Evolutionary conservation across 2,797 vertebrate species (phyloP), one percentile per base, ranked within the genome.

Genomic region (Platyrinchus mystaceus): DNA sequence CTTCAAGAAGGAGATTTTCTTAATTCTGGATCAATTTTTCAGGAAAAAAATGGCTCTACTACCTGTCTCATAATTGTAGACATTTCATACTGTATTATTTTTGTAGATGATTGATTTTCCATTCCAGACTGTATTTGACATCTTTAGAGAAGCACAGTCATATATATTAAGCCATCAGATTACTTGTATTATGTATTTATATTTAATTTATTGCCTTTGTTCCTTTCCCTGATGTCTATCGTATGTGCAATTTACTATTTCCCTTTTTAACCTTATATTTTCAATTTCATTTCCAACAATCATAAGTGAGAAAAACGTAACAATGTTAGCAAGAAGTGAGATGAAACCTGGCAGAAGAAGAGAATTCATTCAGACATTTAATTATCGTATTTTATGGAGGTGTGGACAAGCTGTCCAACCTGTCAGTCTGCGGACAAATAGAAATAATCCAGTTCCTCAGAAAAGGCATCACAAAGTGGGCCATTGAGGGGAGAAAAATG

Each of bases 271-370:
- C 26, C 6, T 66, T 41, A 8, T 56, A 32, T 84, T 89, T 94
- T 79, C 84, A 73, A 82, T 79, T 89, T 92, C 17, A 85, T 63
- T 92, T 94, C 36, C 44, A 89, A 27, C 66, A 87, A 62, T 36
- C n/a, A 9, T 34, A 55, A 90, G 36, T 83, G 52, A 93, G 59
- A 89, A 87, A 85, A 89, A 21, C 20, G 69, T 39, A 82, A 10
- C 10, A 81, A 56, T 37, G 34, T 41, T 69, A 89, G 41, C 17
- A 93, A 77, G 24, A 64, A 70, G 14, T 81, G 34, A 87, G 63
- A 89, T 74, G 56, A 77, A 87, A 76, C n/a, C 23, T 77, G 34
- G 64, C 15, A 90, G 49, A 90, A 71, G 58, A 44, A 70, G 18
- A 39, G 47, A 41, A 43, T 43, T 77, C n/a, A 63, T 83, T 82